phyloP scores from a whole-genome alignment of 1,140 invertebrate genomes.

The Ceratosolen fusciceps region DNA sequence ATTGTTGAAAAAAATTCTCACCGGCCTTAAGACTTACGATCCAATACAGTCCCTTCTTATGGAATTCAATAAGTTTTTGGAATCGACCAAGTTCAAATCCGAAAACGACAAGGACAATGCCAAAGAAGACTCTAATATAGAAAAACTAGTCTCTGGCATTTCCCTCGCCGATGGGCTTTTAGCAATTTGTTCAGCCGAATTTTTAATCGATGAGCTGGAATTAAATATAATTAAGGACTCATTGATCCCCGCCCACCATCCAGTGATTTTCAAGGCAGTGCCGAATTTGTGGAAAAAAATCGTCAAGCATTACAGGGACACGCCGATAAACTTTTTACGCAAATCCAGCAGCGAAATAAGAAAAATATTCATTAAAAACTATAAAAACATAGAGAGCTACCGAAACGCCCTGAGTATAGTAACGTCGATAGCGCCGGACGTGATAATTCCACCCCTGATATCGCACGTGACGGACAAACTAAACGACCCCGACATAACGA shows the following conservation, averaged over 20 bases:
- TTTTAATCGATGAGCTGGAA: slow-evolving; percentile 58
- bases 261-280: slow-evolving; percentile 72
- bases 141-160: slow-evolving; percentile 60
- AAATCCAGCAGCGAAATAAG: slow-evolving; percentile 73
- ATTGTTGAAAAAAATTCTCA: slow-evolving; percentile 63
- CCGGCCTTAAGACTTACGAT: slow-evolving; percentile 60
- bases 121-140: slow-evolving; percentile 62
- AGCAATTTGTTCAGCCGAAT: slow-evolving; percentile 65
- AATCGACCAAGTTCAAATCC: slow-evolving; percentile 72
- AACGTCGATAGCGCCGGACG: slow-evolving; percentile 75
- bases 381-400: slow-evolving; percentile 71
- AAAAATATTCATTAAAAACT: slow-evolving; percentile 76
- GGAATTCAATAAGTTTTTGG: slow-evolving; percentile 75
- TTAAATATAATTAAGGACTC: slow-evolving; percentile 69
- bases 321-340: slow-evolving; percentile 74
- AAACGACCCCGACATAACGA: slow-evolving; percentile 78
- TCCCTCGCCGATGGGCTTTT: slow-evolving; percentile 65
- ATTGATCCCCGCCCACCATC: slow-evolving; percentile 80
- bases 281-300: slow-evolving; percentile 77
- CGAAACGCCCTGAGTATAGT: slow-evolving; percentile 80
- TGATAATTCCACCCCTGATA: slow-evolving; percentile 76
- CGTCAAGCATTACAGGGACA: slow-evolving; percentile 72
- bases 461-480: slow-evolving; percentile 74
- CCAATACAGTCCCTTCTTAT: slow-evolving; percentile 72
- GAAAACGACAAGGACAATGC: slow-evolving; percentile 64